Conservation (phyloP, 2,113 vertebrate species). For the Atherinomorus stipes region DNA sequence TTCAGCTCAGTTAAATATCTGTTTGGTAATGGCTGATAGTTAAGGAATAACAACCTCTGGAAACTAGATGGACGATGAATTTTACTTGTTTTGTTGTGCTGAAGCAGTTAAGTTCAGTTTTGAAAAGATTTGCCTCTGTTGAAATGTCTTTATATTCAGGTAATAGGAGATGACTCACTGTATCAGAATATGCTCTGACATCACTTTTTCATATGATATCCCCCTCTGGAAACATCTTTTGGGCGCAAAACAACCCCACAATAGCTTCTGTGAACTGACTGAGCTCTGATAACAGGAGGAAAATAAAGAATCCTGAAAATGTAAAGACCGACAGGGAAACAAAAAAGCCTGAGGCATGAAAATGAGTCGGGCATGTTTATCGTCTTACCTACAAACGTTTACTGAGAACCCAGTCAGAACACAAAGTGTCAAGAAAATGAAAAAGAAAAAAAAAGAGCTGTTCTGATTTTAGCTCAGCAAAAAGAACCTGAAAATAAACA, state of each 20-base stretch:
- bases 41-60: background rate
- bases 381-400: background rate
- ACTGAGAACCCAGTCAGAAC: background rate
- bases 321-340: background rate
- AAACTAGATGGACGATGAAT: background rate
- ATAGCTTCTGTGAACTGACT: constrained; percentile 1
- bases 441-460: too few species aligned
- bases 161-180: constrained; percentile 29
- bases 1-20: background rate
- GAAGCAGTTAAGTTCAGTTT: constrained; percentile 1
- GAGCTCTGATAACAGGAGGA: constrained; percentile 14
- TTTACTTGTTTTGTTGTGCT: background rate
- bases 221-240: background rate
- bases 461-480: background rate
- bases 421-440: too few species aligned
- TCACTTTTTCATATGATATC: constrained; percentile 27
- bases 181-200: constrained; percentile 14
- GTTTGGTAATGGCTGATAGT: background rate
- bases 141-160: constrained; percentile 9
- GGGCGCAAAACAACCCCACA: constrained; percentile 22
- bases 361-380: background rate
- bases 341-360: background rate
- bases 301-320: constrained; percentile 6
- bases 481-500: background rate
- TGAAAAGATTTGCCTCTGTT: constrained; percentile 5